phyloP scores from a whole-genome alignment of 2,113 vertebrate genomes.

The Callionymus lyra region DNA sequence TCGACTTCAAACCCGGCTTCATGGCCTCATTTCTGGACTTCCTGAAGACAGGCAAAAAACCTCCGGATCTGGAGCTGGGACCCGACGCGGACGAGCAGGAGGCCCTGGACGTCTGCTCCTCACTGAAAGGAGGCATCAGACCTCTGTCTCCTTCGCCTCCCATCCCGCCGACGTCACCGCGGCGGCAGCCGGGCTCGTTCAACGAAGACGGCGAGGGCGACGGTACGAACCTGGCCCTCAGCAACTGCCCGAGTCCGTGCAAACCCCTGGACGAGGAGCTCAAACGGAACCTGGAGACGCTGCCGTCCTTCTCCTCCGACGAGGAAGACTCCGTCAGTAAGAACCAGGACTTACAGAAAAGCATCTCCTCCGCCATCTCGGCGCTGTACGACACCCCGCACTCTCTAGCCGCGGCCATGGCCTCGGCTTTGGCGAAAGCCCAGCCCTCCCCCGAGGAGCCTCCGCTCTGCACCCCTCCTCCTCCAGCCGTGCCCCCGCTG shows the following conservation, averaged over 20 bases:
- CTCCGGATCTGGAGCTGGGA: conserved; percentile 18
- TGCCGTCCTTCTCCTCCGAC: conserved; percentile 85
- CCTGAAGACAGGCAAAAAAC: conserved; percentile 77
- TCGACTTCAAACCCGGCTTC: conserved; percentile 82
- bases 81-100: conserved; percentile 24
- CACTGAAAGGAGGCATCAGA: conserved; percentile 56
- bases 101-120: conserved; percentile 31
- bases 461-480: conserved; percentile 40
- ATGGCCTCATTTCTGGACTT: conserved; percentile 87
- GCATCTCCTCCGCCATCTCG: conserved; percentile 86
- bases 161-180: conserved; percentile 24
- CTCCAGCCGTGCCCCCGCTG: conserved; percentile 37
- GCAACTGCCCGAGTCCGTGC: conserved; percentile 75
- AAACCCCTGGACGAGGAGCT: conserved; percentile 81
- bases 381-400: conserved; percentile 81
- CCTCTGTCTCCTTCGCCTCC: conserved; percentile 40
- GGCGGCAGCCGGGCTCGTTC: conserved; percentile 25
- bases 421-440: conserved; percentile 39
- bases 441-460: conserved; percentile 33
- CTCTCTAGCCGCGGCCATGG: conserved; percentile 54
- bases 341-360: conserved; percentile 87
- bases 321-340: conserved; percentile 87
- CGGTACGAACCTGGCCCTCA: conserved; percentile 60
- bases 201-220: conserved; percentile 54
- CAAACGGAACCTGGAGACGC: conserved; percentile 80